Evolutionary conservation across 2,113 vertebrate species (phyloP).

Genomic region (Hiodon tergisus): DNA sequence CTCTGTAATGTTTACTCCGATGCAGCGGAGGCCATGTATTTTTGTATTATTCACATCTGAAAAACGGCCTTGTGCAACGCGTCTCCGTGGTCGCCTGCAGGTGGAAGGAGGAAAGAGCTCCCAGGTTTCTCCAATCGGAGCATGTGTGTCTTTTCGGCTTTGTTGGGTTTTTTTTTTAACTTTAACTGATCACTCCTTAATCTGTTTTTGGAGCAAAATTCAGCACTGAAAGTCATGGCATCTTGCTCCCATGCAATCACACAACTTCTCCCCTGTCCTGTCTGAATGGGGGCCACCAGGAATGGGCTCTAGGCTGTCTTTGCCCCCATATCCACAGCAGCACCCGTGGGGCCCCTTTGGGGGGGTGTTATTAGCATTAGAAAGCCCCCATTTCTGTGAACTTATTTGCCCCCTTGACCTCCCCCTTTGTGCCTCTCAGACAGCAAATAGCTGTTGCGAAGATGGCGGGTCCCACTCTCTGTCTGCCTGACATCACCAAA

Average conservation of each 20-base stretch:
- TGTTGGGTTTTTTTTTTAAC: too few relatives aligned
- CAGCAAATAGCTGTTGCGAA: conserved; percentile 75
- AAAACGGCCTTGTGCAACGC: too few relatives aligned
- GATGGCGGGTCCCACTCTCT: conserved; percentile 37
- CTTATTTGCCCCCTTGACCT: conserved; percentile 75
- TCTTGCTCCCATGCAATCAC: background rate
- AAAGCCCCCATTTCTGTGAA: conserved; percentile 74
- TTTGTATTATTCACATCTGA: too few relatives aligned
- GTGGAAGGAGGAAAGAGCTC: too few relatives aligned
- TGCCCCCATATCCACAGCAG: conserved; percentile 33
- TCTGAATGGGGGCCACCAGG: background rate
- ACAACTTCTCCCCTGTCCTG: background rate
- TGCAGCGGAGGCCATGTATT: too few relatives aligned
- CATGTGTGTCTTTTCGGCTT: too few relatives aligned
- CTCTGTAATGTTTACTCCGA: too few relatives aligned
- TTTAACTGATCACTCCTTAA: background rate
- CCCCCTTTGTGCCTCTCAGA: conserved; percentile 56
- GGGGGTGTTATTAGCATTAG: conserved; percentile 67
- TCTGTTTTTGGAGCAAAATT: background rate
- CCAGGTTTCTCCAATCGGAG: too few relatives aligned
- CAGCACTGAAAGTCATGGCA: background rate
- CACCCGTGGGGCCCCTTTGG: background rate
- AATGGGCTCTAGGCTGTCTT: background rate
- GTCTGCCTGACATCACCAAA: conserved; percentile 21
- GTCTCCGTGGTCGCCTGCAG: too few relatives aligned